Evolutionary conservation across 2,797 vertebrate species (phyloP), one percentile per base, ranked within the genome.

Genomic region (Poecilia picta): DNA sequence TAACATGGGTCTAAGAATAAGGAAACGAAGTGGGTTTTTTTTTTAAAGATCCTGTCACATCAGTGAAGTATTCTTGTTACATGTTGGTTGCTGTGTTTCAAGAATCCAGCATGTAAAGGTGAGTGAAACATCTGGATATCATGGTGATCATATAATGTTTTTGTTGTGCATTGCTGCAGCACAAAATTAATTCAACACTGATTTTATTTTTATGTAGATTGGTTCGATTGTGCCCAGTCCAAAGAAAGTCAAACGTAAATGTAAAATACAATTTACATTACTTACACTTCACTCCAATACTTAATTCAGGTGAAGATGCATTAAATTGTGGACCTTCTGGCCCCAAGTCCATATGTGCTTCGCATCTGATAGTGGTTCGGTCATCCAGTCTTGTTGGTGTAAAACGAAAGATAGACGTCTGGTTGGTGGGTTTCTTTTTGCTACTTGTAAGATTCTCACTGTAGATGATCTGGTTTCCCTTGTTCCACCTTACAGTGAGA

Each of bases 401-500:
- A 64, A 93, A 89, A 11, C 0, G 18, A n/a, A 83, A 11, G 23
- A 8, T 16, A 4, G 46, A 7, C 0, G 2, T 31, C 53, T 5
- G 5, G 76, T 81, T 43, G 7, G 36, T 73, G 33, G 90, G 91
- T 51, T 15, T 0, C 12, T n/a, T 74, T 0, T 0, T 51, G 13
- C 3, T 0, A 12, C 25, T 1, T 6, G n/a, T 0, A 57, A 79
- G 76, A 13, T 0, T 41, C 0, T 81, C 0, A 0, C 0, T 6
- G 0, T 0, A 0, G 46, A 59, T 2, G 18, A 74, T 1, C 2
- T 0, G 20, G 13, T 86, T 77, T 53, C 79, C 90, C 85, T 82
- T 92, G 86, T 91, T 90, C 94, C 93, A 95, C 2, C 0, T 83
- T 47, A 96, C 83, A 31, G 1, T 86, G 46, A 96, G 88, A 12